Conservation (phyloP, 2,888 invertebrate genomes). For the Nesidiocoris tenuis region DNA sequence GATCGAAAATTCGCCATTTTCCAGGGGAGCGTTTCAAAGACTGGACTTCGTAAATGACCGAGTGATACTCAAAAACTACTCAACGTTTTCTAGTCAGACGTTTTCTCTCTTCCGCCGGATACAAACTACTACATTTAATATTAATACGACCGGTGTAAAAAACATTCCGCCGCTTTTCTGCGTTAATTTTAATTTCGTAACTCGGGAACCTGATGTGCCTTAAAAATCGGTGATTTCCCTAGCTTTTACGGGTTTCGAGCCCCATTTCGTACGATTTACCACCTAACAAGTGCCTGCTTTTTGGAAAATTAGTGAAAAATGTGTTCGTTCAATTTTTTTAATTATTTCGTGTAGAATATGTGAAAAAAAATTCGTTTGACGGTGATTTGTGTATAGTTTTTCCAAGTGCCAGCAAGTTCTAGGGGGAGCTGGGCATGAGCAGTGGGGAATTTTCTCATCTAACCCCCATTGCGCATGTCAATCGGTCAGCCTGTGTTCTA, state of each 20-base stretch:
- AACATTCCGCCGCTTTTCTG: not conserved
- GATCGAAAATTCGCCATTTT: constrained; percentile 38
- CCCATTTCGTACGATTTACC: not conserved
- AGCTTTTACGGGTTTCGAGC: not conserved
- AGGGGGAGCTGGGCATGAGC: no score
- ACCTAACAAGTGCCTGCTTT: not conserved
- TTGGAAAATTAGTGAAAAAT: not conserved
- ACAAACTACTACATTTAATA: no score
- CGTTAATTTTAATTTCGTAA: not conserved
- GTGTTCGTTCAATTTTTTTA: no score
- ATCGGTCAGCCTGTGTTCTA: no score
- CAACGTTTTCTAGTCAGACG: constrained; percentile 22
- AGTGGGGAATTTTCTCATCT: no score
- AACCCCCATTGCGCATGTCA: no score
- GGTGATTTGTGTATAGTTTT: no score
- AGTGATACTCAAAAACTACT: constrained; percentile 17
- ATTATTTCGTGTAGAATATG: no score
- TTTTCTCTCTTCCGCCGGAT: constrained; percentile 8
- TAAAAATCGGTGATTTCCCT: not conserved
- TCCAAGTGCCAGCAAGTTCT: no score
- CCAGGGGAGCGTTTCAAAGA: constrained; percentile 54
- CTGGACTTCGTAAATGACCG: constrained; percentile 39
- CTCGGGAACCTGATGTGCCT: not conserved
- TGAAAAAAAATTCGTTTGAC: no score
- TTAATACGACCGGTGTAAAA: no score